Percentiles rank a stretch among this genome's conserved stretches.
These are phyloP conservation scores for Epirrhoe alternata DNA, from an alignment of 2,888 invertebrate genomes.

Conservation along the genomic window DNA sequence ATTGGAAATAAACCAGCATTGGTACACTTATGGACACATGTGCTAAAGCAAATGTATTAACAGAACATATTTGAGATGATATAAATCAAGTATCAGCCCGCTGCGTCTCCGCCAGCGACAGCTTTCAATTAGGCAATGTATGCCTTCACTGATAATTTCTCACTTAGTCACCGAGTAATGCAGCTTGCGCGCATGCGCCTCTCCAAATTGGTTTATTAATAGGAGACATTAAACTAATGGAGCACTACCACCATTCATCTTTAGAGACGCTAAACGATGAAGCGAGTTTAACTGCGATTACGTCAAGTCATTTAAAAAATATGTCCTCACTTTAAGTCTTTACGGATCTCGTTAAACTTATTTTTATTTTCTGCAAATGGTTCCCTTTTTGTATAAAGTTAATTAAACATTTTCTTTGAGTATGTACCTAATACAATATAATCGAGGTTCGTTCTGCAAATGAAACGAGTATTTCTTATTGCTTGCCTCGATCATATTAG, in stretches of 20 bases:
- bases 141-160: slow-evolving; percentile 52
- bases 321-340: not conserved
- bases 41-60: too few relatives aligned
- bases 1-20: slow-evolving; percentile 43
- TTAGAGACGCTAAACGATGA: slow-evolving; percentile 18
- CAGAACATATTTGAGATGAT: slow-evolving; percentile 14
- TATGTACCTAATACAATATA: not conserved
- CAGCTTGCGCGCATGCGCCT: slow-evolving; percentile 46
- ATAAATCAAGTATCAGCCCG: slow-evolving; percentile 40
- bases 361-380: too few relatives aligned
- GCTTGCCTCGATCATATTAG: slow-evolving; percentile 16
- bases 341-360: not conserved
- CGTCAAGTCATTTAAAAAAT: not conserved
- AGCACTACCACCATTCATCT: slow-evolving; percentile 33
- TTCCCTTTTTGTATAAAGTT: too few relatives aligned
- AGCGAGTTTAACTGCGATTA: not conserved
- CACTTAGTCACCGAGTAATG: slow-evolving; percentile 51
- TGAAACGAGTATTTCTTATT: slow-evolving; percentile 3
- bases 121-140: slow-evolving; percentile 51
- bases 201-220: slow-evolving; percentile 49
- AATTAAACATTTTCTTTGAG: not conserved
- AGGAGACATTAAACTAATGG: slow-evolving; percentile 44
- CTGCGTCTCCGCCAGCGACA: slow-evolving; percentile 39
- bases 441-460: not conserved
- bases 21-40: too few relatives aligned